Evolutionary conservation across 2,113 vertebrate species (phyloP).

Genomic region (Nibea albiflora): DNA sequence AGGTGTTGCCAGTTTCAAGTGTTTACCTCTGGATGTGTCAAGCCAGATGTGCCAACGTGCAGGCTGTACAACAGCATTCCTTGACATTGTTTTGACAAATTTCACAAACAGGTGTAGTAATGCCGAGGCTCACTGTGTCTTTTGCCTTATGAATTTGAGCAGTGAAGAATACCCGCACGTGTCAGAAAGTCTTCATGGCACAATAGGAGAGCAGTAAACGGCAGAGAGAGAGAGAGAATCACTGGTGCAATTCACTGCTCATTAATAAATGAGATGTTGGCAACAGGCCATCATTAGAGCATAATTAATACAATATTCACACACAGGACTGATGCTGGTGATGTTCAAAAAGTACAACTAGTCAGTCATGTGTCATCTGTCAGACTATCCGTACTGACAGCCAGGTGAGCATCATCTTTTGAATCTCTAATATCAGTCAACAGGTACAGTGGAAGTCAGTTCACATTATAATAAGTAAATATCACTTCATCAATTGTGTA

Average conservation of each 20-base stretch:
- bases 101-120: neutral
- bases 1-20: neutral
- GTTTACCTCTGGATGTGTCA: slow-evolving; percentile 1
- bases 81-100: neutral
- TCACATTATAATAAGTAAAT: neutral
- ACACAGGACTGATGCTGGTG: neutral
- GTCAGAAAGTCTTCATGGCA: neutral
- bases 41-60: slow-evolving; percentile 20
- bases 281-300: neutral
- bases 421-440: neutral
- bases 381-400: neutral
- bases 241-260: neutral
- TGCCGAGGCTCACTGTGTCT: neutral
- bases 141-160: slow-evolving; percentile 9
- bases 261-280: slow-evolving; percentile 2
- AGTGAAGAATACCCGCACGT: slow-evolving; percentile 1
- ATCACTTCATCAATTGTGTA: neutral
- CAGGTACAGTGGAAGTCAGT: neutral
- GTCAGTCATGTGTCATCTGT: neutral
- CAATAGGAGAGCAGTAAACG: neutral
- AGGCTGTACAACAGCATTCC: neutral
- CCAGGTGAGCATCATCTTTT: neutral
- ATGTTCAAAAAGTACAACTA: neutral
- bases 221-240: neutral
- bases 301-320: neutral